A percentile compares a stretch with the other conserved stretches of the same genome.
phyloP scores from a whole-genome alignment of 1,140 invertebrate genomes.

The Heliconius hewitsoni region DNA sequence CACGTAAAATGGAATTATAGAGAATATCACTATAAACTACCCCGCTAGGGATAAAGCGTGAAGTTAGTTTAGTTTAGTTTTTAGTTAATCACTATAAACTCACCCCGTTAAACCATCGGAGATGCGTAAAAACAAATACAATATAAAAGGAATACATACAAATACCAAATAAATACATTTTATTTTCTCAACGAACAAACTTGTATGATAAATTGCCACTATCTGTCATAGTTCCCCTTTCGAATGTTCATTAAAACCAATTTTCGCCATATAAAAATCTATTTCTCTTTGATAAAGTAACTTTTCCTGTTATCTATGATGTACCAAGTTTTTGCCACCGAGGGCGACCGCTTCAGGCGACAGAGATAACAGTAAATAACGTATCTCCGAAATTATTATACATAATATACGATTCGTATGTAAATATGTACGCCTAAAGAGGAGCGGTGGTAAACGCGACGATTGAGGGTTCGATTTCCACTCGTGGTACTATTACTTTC shows the following conservation, averaged over 20 bases:
- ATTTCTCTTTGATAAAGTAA: constrained; percentile 11
- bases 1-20: too few species aligned
- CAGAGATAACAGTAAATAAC: background rate
- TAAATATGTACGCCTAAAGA: too few species aligned
- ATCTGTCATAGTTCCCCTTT: constrained; percentile 1
- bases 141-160: background rate
- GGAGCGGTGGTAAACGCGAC: too few species aligned
- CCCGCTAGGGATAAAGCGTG: too few species aligned
- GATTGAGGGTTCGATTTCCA: too few species aligned
- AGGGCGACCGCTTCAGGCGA: background rate
- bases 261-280: constrained; percentile 28
- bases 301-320: constrained; percentile 25
- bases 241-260: constrained; percentile 19
- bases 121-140: background rate
- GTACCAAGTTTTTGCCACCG: constrained; percentile 9
- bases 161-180: background rate
- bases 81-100: too few species aligned
- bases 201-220: background rate
- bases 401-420: background rate
- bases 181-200: background rate
- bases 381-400: background rate
- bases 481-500: too few species aligned
- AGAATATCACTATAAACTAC: too few species aligned
- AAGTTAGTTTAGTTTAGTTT: too few species aligned
- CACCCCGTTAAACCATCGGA: too few species aligned